Base-by-base conservation (phyloP, 1,140 invertebrate species). In the Heliothis subflexa region DNA sequence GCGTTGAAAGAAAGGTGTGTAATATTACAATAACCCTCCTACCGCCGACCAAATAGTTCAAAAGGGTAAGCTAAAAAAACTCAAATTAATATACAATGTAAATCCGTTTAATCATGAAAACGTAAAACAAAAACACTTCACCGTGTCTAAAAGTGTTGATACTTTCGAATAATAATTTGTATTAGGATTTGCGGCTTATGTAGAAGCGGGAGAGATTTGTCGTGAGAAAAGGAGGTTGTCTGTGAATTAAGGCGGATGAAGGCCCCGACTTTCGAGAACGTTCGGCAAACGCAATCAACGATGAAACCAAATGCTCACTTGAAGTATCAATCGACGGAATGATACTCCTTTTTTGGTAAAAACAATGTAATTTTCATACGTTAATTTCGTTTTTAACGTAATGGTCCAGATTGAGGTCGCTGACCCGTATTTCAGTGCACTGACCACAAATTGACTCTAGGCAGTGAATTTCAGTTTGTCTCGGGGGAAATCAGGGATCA, bases 231-330 rank as follows among this genome's bases (percentile, higher is more conserved):
- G 21, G 40, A 64, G 59, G 81, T 33, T 73, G 66, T 52, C 50
- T 72, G 25, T 47, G 71, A 50, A 80, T 55, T 7, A 40, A 68
- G 47, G 40, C 33, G 61, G 62, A 62, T 52, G 72, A n/a, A 52
- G 45, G 61, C 13, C 50, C 16, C 14, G 33, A 33, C 18, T 40
- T 52, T 25, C 54, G 68, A 54, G 75, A 81, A 57, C 52, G 78
- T 71, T 81, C 78, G 49, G 75, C 82, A 81, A 81, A 84, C 80
- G 80, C 78, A 81, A 84, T 84, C 78, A 40, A 81, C 78, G 80
- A 40, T 80, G 80, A 78, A 78, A 68, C 62, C 57, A 64, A n/a
- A n/a, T n/a, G n/a, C n/a, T n/a, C n/a, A n/a, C n/a, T n/a, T n/a
- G n/a, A n/a, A n/a, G n/a, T n/a, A n/a, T 74, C 80, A 84, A 81